These are phyloP conservation scores for Polyommatus iphigenia DNA, from an alignment of 2,888 invertebrate genomes.

Conservation along the genomic window DNA sequence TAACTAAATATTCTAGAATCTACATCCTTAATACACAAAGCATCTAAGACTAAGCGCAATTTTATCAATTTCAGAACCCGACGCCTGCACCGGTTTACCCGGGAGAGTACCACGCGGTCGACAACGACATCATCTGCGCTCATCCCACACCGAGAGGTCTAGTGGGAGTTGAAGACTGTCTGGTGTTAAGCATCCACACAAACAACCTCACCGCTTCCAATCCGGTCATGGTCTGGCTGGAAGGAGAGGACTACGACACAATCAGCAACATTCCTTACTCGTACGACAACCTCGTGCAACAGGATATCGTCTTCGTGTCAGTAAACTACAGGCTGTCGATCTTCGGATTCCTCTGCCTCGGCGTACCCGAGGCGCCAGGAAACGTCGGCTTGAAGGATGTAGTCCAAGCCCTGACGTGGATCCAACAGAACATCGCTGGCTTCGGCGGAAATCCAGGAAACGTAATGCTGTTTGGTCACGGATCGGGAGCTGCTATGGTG, in stretches of 20 bases:
- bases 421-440: slow-evolving; percentile 83
- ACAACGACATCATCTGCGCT: slow-evolving; percentile 56
- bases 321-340: slow-evolving; percentile 87
- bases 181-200: slow-evolving; percentile 61
- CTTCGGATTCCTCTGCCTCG: slow-evolving; percentile 85
- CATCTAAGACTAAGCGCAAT: background rate
- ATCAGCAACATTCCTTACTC: slow-evolving; percentile 50
- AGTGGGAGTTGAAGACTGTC: slow-evolving; percentile 65
- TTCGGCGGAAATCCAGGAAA: slow-evolving; percentile 89
- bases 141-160: slow-evolving; percentile 60
- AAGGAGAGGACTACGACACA: slow-evolving; percentile 59
- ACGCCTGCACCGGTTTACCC: slow-evolving; percentile 47
- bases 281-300: slow-evolving; percentile 82
- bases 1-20: no score
- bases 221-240: slow-evolving; percentile 68
- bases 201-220: slow-evolving; percentile 52
- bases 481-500: slow-evolving; percentile 84
- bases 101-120: slow-evolving; percentile 51
- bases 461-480: slow-evolving; percentile 90
- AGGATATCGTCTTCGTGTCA: slow-evolving; percentile 82
- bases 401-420: slow-evolving; percentile 87
- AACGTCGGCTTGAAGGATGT: slow-evolving; percentile 94
- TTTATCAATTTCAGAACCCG: slow-evolving; percentile 47
- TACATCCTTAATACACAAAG: background rate
- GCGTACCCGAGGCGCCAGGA: slow-evolving; percentile 83